Conservation (phyloP, 1,140 invertebrate species). For the Idris sp. region DNA sequence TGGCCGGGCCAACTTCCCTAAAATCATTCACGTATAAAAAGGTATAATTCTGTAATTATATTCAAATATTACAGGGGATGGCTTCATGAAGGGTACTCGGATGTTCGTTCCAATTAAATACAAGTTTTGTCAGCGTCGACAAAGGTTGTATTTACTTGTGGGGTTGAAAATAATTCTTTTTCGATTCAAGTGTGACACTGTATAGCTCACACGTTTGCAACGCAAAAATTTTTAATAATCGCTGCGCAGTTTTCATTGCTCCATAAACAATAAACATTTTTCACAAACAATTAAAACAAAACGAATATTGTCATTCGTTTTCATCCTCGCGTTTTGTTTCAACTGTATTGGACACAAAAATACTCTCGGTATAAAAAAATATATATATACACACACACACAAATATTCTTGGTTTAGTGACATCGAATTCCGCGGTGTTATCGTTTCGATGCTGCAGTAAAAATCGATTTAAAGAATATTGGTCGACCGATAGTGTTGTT, state of each 20-base stretch:
- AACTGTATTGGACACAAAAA: no score
- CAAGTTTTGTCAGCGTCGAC: conserved; percentile 22
- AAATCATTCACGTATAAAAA: conserved; percentile 28
- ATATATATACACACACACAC: neutral
- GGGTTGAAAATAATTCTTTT: conserved; percentile 49
- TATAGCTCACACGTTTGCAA: conserved; percentile 2
- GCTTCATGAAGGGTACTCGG: conserved; percentile 34
- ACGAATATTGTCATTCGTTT: conserved; percentile 10
- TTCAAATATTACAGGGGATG: conserved; percentile 28
- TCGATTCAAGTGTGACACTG: conserved; percentile 29
- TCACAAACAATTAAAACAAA: conserved; percentile 31
- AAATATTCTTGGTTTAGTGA: conserved; percentile 22
- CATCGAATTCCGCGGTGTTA: conserved; percentile 16
- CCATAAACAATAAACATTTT: conserved; percentile 30
- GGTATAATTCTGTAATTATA: conserved; percentile 32
- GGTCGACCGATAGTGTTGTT: conserved; percentile 26
- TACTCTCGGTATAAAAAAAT: no score
- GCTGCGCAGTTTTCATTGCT: neutral
- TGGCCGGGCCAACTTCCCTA: neutral
- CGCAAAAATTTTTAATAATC: conserved; percentile 40
- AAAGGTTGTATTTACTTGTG: conserved; percentile 39
- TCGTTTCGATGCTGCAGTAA: conserved; percentile 19
- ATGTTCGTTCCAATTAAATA: conserved; percentile 54
- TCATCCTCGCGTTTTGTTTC: conserved; percentile 1
- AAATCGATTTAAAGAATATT: conserved; percentile 47